phyloP scores from a whole-genome alignment of 1,140 invertebrate species.

The Orius laevigatus region DNA sequence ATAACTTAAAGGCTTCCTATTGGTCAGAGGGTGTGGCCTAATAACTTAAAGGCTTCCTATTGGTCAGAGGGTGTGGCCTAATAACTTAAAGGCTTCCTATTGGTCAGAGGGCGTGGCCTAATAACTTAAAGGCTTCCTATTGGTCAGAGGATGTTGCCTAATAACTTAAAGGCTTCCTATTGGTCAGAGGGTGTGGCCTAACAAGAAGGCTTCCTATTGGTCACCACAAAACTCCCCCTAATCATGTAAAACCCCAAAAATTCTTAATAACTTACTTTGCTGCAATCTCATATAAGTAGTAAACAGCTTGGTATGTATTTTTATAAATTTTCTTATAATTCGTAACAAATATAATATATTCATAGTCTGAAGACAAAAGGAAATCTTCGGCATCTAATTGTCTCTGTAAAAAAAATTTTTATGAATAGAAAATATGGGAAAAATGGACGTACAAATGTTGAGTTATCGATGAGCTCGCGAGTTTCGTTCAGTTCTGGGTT shows the following conservation, averaged over 20 bases:
- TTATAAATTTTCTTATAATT: conserved; percentile 26
- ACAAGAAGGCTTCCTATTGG: no score
- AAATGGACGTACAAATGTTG: conserved; percentile 56
- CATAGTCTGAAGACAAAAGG: conserved; percentile 48
- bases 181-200: no score
- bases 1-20: no score
- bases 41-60: no score
- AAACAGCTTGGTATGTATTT: conserved; percentile 46
- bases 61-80: no score
- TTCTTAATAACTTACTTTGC: conserved; percentile 36
- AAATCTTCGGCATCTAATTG: conserved; percentile 58
- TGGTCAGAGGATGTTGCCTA: no score
- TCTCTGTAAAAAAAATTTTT: conserved; percentile 32
- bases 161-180: no score
- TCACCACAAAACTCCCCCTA: neutral
- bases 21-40: neutral
- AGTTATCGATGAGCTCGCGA: conserved; percentile 53
- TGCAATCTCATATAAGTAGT: conserved; percentile 56
- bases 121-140: no score
- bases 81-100: no score
- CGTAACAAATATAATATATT: conserved; percentile 6
- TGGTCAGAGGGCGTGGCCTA: no score
- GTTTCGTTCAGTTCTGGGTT: conserved; percentile 51
- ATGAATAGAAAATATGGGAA: neutral
- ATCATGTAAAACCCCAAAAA: neutral